These are phyloP conservation scores for Nothoprocta perdicaria DNA, from an alignment of 2,113 vertebrate species.

Conservation along the genomic window DNA sequence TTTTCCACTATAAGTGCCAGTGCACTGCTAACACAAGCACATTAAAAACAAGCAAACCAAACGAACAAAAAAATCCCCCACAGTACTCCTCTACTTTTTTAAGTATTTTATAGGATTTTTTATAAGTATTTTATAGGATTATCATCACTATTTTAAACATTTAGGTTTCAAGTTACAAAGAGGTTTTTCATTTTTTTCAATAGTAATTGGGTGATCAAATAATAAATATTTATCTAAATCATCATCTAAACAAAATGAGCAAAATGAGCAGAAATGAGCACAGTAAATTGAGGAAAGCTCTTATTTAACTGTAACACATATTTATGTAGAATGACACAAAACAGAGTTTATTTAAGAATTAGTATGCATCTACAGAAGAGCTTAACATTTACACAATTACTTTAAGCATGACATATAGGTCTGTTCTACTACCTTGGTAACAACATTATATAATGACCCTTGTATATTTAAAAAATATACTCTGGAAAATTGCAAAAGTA, in stretches of 20 bases:
- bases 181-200: neutral
- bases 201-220: neutral
- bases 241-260: neutral
- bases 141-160: neutral
- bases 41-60: neutral
- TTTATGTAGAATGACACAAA: neutral
- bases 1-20: neutral
- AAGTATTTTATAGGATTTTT: neutral
- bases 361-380: neutral
- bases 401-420: neutral
- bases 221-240: neutral
- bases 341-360: neutral
- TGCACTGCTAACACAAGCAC: neutral
- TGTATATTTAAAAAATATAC: neutral
- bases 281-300: fast-evolving
- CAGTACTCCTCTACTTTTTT: neutral
- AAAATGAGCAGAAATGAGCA: neutral
- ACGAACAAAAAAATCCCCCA: neutral
- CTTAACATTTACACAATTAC: fast-evolving
- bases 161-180: neutral
- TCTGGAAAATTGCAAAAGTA: neutral
- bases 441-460: neutral
- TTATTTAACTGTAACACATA: neutral
- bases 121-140: neutral
- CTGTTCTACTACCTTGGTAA: neutral